Base-by-base conservation (phyloP, 2,888 invertebrate species). In the Rhingia rostrata region DNA sequence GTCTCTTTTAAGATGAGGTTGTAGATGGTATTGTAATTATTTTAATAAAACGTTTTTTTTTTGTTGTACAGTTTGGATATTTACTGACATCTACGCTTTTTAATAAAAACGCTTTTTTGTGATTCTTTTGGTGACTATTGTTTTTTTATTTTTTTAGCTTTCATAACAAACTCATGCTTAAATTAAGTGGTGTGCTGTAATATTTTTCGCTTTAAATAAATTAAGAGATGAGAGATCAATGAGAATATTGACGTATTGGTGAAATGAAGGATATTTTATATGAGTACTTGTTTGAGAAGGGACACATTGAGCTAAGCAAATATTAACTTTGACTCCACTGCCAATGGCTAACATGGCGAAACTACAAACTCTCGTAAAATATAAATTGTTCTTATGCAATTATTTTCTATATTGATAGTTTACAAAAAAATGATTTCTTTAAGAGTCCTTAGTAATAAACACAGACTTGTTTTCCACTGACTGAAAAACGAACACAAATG, bases 81-180 rank as follows among this genome's bases (percentile, higher is more conserved):
- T 39, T 39, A 39, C 54, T 49, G 22, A 54, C 45, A 30, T 12
- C 14, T 49, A 9, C 22, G 72, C 72, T 73, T 61, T 5, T 63
- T 22, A 22, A 56, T 58, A n/a, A 56, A 32, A 64, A 39, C 45
- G 73, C 73, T 73, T 54, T 12, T 43, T 4, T 61, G 39, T 61
- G 9, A 66, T n/a, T 32, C 10, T 69, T 10, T 60, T 51, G 39
- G 56, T 49, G 49, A 4, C 9, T 49, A 30, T 64, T n/a, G n/a
- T 51, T 6, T 43, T 32, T 51, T 47, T n/a, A 1, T 2, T 10
- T 22, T 49, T 35, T 41, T 39, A 70, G 75, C 81, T 64, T 14
- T 60, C 35, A 49, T 83, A 79, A 73, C 63, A 63, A 39, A 22
- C 54, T 73, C 56, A 79, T 61, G 73, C 79, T 78, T 66, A 45